Evolutionary conservation across 2,113 vertebrate genomes (phyloP).

Genomic region (Zingel zingel): DNA sequence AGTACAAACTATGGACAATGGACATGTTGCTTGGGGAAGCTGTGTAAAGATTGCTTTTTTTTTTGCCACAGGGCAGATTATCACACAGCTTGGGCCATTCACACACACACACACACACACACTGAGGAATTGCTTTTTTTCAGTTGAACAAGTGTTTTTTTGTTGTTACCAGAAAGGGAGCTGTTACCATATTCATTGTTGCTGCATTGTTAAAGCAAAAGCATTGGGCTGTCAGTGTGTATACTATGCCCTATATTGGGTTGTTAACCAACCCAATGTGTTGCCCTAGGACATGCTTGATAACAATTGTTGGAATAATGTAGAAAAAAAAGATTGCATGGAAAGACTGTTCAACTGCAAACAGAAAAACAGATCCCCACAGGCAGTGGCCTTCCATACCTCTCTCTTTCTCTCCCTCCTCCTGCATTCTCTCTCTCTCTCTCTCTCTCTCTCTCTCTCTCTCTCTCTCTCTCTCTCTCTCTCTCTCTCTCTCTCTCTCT

Average conservation of each 20-base stretch:
- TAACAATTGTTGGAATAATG: constrained; percentile 58
- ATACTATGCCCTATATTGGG: constrained; percentile 27
- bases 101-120: constrained; percentile 27
- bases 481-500: background rate
- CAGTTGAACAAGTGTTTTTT: constrained; percentile 40
- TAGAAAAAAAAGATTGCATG: constrained; percentile 35
- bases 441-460: background rate
- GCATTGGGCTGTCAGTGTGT: constrained; percentile 47
- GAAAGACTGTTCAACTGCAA: constrained; percentile 30
- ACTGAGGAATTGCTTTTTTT: constrained; percentile 53
- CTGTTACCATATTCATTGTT: constrained; percentile 60
- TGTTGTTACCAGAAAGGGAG: constrained; percentile 56
- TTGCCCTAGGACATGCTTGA: constrained; percentile 53
- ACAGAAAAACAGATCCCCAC: constrained; percentile 38
- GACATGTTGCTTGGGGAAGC: constrained; percentile 45
- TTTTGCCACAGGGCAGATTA: constrained; percentile 50
- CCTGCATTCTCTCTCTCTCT: background rate
- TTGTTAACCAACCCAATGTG: constrained; percentile 55
- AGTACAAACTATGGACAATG: constrained; percentile 37
- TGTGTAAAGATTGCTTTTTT: constrained; percentile 50
- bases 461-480: background rate
- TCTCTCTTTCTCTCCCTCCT: constrained; percentile 1
- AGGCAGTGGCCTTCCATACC: constrained; percentile 25
- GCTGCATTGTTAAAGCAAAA: constrained; percentile 50
- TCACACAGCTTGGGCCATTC: constrained; percentile 11